phyloP scores from a whole-genome alignment of 2,888 invertebrate species.

The Mycogona germanica region DNA sequence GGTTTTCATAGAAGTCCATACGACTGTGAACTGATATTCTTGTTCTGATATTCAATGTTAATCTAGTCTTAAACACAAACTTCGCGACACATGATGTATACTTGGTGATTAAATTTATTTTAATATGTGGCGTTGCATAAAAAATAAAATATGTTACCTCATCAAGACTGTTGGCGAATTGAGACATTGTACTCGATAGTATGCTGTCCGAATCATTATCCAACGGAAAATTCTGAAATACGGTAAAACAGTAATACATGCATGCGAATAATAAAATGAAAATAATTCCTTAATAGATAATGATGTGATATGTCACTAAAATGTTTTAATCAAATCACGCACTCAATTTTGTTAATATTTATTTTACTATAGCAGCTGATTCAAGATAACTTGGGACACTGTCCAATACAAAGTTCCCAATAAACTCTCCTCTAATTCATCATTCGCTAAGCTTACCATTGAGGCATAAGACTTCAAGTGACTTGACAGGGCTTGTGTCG shows the following conservation, averaged over 20 bases:
- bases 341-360: too few relatives aligned
- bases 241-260: neutral
- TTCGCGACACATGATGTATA: too few relatives aligned
- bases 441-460: constrained; percentile 6
- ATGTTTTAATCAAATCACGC: too few relatives aligned
- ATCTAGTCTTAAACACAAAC: too few relatives aligned
- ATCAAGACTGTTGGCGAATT: constrained; percentile 20
- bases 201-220: constrained; percentile 18
- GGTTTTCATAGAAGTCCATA: neutral
- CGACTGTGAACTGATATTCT: too few relatives aligned
- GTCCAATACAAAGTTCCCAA: too few relatives aligned
- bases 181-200: constrained; percentile 15
- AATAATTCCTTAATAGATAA: neutral
- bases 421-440: neutral
- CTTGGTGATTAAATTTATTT: too few relatives aligned
- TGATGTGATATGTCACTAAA: too few relatives aligned
- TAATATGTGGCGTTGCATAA: too few relatives aligned
- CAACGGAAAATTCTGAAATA: constrained; percentile 19
- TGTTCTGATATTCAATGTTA: too few relatives aligned
- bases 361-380: too few relatives aligned
- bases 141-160: constrained; percentile 13
- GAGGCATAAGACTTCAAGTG: constrained; percentile 17
- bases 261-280: neutral
- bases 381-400: too few relatives aligned
- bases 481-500: constrained; percentile 14